Percentiles rank a stretch among this genome's conserved stretches.
These are phyloP conservation scores for Aporophyla nigra DNA, from an alignment of 2,888 invertebrate genomes.

Conservation along the genomic window DNA sequence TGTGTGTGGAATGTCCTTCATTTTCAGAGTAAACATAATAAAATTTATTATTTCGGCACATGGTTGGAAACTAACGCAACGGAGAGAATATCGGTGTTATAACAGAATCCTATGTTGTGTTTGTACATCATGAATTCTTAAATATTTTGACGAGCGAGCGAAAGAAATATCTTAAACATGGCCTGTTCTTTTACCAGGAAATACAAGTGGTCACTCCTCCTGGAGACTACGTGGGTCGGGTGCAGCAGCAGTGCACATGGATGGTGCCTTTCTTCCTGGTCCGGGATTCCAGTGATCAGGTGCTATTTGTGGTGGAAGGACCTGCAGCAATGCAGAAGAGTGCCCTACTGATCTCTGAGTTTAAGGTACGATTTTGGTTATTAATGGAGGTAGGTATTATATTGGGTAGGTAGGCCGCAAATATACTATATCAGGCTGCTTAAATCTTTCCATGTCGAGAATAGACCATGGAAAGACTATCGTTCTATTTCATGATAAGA, in stretches of 20 bases:
- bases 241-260: constrained; percentile 93
- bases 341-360: constrained; percentile 82
- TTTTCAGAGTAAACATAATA: too few relatives aligned
- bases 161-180: neutral
- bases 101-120: too few relatives aligned
- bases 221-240: constrained; percentile 93
- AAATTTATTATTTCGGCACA: too few relatives aligned
- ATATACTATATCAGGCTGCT: neutral
- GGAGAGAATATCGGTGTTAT: too few relatives aligned
- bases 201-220: constrained; percentile 94
- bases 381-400: neutral
- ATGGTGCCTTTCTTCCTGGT: constrained; percentile 93
- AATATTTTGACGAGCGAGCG: neutral
- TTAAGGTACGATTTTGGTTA: constrained; percentile 75
- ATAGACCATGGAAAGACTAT: neutral
- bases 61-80: too few relatives aligned
- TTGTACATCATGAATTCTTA: neutral
- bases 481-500: neutral
- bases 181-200: constrained; percentile 76
- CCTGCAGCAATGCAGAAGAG: constrained; percentile 90
- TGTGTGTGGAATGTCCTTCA: too few relatives aligned
- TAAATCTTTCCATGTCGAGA: neutral
- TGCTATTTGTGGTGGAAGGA: constrained; percentile 94
- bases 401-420: neutral
- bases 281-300: constrained; percentile 91